Percentiles rank a stretch among this genome's conserved stretches.
These are phyloP conservation scores for Calyptommatus sinebrachiatus DNA, from an alignment of 2,113 vertebrate genomes.

Conservation along the genomic window DNA sequence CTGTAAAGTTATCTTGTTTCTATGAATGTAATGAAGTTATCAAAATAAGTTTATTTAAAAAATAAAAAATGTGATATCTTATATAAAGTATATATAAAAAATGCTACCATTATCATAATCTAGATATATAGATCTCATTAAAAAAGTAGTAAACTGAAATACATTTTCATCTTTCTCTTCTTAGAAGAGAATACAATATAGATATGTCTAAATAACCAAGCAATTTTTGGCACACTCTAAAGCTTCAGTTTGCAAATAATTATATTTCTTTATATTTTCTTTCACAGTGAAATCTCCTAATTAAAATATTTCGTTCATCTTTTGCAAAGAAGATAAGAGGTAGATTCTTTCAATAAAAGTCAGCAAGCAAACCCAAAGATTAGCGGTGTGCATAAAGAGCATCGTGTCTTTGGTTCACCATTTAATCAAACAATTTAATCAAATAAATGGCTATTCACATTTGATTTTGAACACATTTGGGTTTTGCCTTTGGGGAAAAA, in stretches of 20 bases:
- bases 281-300: constrained; percentile 24
- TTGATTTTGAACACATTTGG: no score
- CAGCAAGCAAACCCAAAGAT: constrained; percentile 24
- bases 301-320: constrained; percentile 53
- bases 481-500: no score
- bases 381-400: no score
- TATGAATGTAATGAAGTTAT: neutral
- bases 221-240: constrained; percentile 7
- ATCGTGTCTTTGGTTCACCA: no score
- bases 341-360: constrained; percentile 61
- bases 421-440: no score
- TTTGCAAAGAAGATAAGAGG: constrained; percentile 31
- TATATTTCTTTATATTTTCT: constrained; percentile 40
- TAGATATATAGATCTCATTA: no score
- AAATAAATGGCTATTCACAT: no score
- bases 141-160: neutral
- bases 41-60: neutral
- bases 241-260: constrained; percentile 17
- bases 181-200: constrained; percentile 15
- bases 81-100: no score
- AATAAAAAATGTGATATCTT: neutral
- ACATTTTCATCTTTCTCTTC: neutral
- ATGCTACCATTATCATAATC: no score
- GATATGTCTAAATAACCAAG: neutral
- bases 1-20: neutral